Conservation (phyloP, 2,797 vertebrate species). For the Vespertilio murinus region DNA sequence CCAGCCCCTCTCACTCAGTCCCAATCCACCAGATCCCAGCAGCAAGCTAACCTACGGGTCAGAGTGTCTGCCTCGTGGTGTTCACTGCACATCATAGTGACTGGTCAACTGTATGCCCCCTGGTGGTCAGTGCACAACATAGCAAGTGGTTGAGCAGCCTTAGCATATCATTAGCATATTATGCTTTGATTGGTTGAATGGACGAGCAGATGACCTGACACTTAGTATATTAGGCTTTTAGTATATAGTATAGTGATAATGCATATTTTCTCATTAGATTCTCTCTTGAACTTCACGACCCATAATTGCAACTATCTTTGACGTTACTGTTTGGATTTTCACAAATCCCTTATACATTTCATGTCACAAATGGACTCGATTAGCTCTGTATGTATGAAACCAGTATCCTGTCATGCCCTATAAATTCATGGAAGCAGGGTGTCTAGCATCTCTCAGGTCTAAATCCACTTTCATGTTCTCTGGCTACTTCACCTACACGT, state of each 20-base stretch:
- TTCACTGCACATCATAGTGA: too few species aligned
- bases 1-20: too few species aligned
- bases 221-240: too few species aligned
- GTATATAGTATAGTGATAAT: not conserved
- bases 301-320: not conserved
- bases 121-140: too few species aligned
- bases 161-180: too few species aligned
- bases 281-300: not conserved
- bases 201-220: too few species aligned
- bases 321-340: not conserved
- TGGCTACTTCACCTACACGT: not conserved
- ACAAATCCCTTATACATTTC: not conserved
- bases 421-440: not conserved
- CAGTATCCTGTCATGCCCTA: not conserved
- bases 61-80: too few species aligned
- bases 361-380: not conserved
- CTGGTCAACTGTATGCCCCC: too few species aligned
- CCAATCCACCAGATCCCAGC: too few species aligned
- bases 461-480: not conserved
- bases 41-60: too few species aligned
- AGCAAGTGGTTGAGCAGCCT: too few species aligned
- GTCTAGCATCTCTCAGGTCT: not conserved
- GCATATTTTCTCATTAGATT: not conserved
- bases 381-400: not conserved
- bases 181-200: too few species aligned